These are phyloP conservation scores for Anhinga anhinga DNA, from an alignment of 2,113 vertebrate species.

Conservation along the genomic window DNA sequence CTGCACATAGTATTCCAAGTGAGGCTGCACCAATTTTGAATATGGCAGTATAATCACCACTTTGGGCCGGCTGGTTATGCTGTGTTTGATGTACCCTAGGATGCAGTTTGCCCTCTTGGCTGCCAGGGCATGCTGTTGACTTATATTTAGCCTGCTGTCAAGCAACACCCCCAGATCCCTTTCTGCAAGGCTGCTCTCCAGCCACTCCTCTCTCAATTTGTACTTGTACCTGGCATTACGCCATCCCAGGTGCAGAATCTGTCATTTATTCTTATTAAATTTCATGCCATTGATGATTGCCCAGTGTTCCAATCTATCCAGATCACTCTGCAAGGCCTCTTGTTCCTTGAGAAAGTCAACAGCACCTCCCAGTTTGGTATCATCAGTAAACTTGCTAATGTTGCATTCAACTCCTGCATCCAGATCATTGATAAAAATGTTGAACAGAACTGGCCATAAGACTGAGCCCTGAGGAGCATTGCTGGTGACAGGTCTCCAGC, in stretches of 20 bases:
- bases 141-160: background rate
- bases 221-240: background rate
- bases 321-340: background rate
- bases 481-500: background rate
- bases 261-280: background rate
- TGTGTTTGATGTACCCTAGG: background rate
- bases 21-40: fast-evolving
- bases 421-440: background rate
- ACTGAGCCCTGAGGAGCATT: background rate
- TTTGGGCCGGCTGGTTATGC: background rate
- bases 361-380: background rate
- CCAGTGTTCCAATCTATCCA: background rate
- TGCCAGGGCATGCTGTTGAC: background rate
- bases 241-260: background rate
- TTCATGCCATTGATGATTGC: background rate
- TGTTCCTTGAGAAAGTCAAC: background rate
- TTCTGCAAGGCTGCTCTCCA: background rate
- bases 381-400: background rate
- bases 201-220: background rate
- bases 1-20: background rate
- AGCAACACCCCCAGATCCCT: background rate
- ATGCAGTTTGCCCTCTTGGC: background rate
- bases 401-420: background rate
- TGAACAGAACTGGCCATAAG: background rate
- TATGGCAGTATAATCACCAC: background rate